These are phyloP conservation scores for Panonychus citri DNA, from an alignment of 1,140 invertebrate genomes.

Conservation along the genomic window DNA sequence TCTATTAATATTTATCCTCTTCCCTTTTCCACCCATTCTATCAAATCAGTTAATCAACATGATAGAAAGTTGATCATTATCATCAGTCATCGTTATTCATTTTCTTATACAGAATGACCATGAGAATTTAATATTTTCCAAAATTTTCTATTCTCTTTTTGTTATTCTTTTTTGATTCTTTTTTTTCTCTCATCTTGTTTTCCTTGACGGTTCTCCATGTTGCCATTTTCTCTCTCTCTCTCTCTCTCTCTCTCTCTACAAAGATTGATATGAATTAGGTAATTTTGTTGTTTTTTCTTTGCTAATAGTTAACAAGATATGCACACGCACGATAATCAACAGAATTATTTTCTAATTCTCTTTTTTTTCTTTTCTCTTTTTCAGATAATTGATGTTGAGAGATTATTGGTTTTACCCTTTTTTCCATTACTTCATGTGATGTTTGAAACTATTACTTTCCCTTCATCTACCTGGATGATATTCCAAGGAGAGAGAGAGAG, in stretches of 20 bases:
- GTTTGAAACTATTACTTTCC: neutral
- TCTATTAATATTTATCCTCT: neutral
- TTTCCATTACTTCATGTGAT: neutral
- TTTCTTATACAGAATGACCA: neutral
- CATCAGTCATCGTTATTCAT: neutral
- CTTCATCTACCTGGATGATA: neutral
- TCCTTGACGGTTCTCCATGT: no score
- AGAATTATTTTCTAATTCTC: neutral
- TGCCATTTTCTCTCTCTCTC: neutral
- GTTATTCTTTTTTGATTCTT: neutral
- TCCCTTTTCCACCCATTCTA: neutral
- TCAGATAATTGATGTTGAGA: neutral
- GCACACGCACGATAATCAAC: no score
- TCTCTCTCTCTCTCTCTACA: neutral
- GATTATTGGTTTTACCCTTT: neutral
- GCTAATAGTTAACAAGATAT: no score
- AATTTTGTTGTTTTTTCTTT: no score
- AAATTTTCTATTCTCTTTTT: neutral
- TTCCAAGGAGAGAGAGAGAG: neutral
- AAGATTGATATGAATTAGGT: no score
- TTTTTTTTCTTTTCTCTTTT: neutral
- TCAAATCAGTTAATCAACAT: no score
- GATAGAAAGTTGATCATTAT: no score
- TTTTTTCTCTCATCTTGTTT: no score
- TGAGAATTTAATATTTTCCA: neutral